Base-by-base conservation (phyloP, 1,140 invertebrate genomes). In the Dysdera silvatica region DNA sequence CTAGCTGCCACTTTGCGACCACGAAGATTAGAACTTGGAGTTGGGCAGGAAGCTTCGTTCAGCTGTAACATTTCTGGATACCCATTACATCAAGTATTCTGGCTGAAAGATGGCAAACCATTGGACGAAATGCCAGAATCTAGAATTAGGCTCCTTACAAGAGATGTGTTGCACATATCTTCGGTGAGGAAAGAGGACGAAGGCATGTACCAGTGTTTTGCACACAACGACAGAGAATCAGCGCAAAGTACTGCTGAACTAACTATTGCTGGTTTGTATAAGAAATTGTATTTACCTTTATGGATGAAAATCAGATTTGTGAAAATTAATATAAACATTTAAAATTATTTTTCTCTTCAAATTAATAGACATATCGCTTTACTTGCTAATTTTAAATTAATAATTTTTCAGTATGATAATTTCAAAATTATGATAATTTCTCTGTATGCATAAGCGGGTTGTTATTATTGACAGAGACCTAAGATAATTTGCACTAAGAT, bases 61-160 rank as follows among this genome's bases (percentile, higher is more conserved):
- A 84, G 87, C 69, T 96, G 91, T 75, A 86, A 86, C 70, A 82
- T 89, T 20, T 83, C 84, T 29, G 91, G 91, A 7, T 86, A 90
- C 71, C 91, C 91, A 1, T 85, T 93, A 48, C 88, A 89, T 72
- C 87, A 85, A 4, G 84, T 96, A 37, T 85, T 82, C 31, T 97
- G 94, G 94, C 79, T 91, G 53, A 95, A 95, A 76, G 90, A 97
- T 75, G 92, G 92, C 64, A 86, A 88, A 75, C 82, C 83, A 4
- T 8, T 66, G 14, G 4, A 14, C 14, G 29, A n/a, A 35, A n/a
- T n/a, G n/a, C 16, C 20, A 18, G 29, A 26, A 0, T 14, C 16
- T 20, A 12, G 52, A 14, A 4, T 57, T 0, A 32, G 32, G 7
- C 31, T 57, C 31, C n/a, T 47, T 32, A 28, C 23, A 8, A 18